A percentile compares a stretch with the other conserved stretches of the same genome.
Conservation (phyloP, 2,888 invertebrate species). For the Andrena bucephala region DNA sequence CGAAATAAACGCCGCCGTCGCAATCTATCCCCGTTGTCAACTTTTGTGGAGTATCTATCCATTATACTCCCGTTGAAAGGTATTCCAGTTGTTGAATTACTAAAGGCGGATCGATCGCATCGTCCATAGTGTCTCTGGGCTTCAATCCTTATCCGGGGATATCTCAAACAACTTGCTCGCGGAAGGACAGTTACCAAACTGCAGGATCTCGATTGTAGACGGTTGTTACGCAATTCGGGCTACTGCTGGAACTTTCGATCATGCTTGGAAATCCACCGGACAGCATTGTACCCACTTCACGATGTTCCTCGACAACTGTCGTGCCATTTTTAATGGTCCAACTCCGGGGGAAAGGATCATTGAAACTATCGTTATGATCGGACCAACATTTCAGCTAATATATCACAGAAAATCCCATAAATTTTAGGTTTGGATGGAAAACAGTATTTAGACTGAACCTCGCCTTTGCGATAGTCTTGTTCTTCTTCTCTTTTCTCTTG, state of each 20-base stretch:
- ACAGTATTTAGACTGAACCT: too few species aligned
- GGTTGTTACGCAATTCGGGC: slow-evolving; percentile 56
- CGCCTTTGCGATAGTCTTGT: too few species aligned
- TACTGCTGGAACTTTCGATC: slow-evolving; percentile 58
- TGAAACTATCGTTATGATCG: slow-evolving; percentile 20
- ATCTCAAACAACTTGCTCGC: slow-evolving; percentile 48
- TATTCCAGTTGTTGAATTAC: slow-evolving; percentile 26
- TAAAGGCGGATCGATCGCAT: slow-evolving; percentile 39
- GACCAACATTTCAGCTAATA: slow-evolving; percentile 23
- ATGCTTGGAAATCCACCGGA: slow-evolving; percentile 41
- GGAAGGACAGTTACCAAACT: slow-evolving; percentile 50
- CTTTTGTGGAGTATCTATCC: neutral
- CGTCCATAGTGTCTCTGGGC: slow-evolving; percentile 37
- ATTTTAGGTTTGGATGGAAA: too few species aligned
- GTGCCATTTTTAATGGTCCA: slow-evolving; percentile 38
- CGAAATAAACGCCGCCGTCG: neutral
- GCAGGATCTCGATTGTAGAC: slow-evolving; percentile 42
- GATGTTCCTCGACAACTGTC: slow-evolving; percentile 23
- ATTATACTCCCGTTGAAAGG: neutral
- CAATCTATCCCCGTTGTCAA: neutral
- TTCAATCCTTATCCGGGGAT: slow-evolving; percentile 39
- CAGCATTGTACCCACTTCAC: slow-evolving; percentile 23
- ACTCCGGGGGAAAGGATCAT: slow-evolving; percentile 14
- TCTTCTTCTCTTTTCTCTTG: too few species aligned
- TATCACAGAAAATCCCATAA: neutral